Percentiles rank a stretch among this genome's conserved stretches.
Evolutionary conservation across 92 coral and sea anemone species (phyloP).

Genomic region (Virgularia gustaviana): DNA sequence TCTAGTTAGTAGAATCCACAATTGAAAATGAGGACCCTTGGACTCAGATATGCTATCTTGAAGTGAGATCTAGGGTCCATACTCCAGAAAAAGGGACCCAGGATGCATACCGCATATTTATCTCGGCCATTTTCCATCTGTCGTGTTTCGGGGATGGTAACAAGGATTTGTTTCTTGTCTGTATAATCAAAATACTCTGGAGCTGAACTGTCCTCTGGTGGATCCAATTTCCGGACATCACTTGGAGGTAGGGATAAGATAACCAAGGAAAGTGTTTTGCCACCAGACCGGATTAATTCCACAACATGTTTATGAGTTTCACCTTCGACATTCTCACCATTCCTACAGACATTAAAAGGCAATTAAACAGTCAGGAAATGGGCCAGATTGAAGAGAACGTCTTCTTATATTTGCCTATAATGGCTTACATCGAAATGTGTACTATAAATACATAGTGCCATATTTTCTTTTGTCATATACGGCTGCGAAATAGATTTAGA

Average conservation of each 20-base stretch:
- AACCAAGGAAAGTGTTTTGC: slow-evolving; percentile 66
- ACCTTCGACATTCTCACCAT: slow-evolving; percentile 94
- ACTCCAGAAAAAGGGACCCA: neutral
- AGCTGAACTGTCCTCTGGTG: slow-evolving; percentile 80
- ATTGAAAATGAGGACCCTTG: too few species aligned
- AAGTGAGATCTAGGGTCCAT: neutral
- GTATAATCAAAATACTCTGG: slow-evolving; percentile 90
- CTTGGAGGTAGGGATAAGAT: slow-evolving; percentile 80
- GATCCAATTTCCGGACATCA: slow-evolving; percentile 81
- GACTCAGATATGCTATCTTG: too few species aligned
- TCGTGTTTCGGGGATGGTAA: slow-evolving; percentile 90
- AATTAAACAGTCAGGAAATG: neutral
- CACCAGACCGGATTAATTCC: slow-evolving; percentile 77
- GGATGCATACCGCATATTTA: slow-evolving; percentile 60
- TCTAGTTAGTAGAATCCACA: too few species aligned
- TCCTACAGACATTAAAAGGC: slow-evolving; percentile 41
- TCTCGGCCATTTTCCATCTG: slow-evolving; percentile 78
- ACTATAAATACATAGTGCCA: too few species aligned
- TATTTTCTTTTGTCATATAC: too few species aligned
- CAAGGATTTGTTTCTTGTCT: slow-evolving; percentile 65
- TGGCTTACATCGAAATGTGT: too few species aligned
- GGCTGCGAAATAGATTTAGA: too few species aligned
- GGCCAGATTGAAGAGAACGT: too few species aligned
- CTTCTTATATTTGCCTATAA: too few species aligned
- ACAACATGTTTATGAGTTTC: slow-evolving; percentile 97